phyloP scores from a whole-genome alignment of 2,113 vertebrate species.

The Proteles cristata region DNA sequence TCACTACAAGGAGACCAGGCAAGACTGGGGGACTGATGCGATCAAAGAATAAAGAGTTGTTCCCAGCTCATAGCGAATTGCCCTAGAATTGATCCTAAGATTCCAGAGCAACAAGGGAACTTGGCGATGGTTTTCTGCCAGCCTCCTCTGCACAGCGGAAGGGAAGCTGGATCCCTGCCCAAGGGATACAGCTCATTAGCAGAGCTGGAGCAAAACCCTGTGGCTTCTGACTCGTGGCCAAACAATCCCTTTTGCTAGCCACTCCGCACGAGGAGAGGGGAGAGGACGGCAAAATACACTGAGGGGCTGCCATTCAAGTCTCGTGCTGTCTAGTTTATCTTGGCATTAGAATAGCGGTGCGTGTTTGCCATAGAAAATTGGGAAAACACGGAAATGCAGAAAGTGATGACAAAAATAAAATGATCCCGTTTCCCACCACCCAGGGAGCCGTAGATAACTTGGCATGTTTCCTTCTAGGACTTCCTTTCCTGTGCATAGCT shows the following conservation, averaged over 20 bases:
- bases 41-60: not conserved
- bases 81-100: not conserved
- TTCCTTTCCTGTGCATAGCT: slow-evolving; percentile 7
- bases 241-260: too few species aligned
- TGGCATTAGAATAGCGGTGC: slow-evolving; percentile 9
- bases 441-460: slow-evolving; percentile 61
- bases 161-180: not conserved
- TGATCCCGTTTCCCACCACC: slow-evolving; percentile 54
- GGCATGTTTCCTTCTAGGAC: slow-evolving; percentile 57
- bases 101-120: not conserved
- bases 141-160: not conserved
- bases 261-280: not conserved
- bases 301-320: not conserved
- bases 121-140: not conserved
- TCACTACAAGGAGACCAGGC: not conserved
- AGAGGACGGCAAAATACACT: not conserved
- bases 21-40: not conserved
- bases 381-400: slow-evolving; percentile 55
- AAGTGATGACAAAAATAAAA: slow-evolving; percentile 70
- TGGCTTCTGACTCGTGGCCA: not conserved
- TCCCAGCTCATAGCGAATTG: not conserved
- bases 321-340: not conserved
- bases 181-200: too few species aligned
- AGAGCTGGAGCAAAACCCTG: not conserved
- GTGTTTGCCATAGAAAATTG: slow-evolving; percentile 45